These are phyloP conservation scores for Mustela nigripes DNA, from an alignment of 2,113 vertebrate species.

Conservation along the genomic window DNA sequence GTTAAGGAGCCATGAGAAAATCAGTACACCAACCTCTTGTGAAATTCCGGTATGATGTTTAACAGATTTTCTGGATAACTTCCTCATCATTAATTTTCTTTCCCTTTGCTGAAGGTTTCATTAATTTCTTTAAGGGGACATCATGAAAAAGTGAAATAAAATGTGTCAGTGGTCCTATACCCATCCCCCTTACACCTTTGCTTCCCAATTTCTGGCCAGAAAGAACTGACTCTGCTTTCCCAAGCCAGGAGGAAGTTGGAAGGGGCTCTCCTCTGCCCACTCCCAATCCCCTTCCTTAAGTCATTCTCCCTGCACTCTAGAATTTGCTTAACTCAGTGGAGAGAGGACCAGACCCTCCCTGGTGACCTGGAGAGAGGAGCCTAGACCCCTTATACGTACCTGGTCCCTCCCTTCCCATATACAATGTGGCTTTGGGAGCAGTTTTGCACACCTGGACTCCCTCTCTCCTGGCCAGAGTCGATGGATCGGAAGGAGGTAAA, in stretches of 20 bases:
- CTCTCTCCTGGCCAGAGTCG: neutral
- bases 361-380: neutral
- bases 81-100: slow-evolving; percentile 10
- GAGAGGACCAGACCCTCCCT: neutral
- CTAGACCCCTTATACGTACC: neutral
- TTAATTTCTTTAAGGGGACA: neutral
- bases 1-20: slow-evolving; percentile 62
- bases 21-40: slow-evolving; percentile 60
- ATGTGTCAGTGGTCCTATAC: neutral
- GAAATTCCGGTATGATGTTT: slow-evolving; percentile 50
- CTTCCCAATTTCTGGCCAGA: neutral
- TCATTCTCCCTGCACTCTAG: neutral
- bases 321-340: neutral
- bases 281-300: neutral
- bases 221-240: neutral
- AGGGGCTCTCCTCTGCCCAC: neutral
- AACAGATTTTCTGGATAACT: slow-evolving; percentile 59
- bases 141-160: neutral
- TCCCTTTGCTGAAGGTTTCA: neutral
- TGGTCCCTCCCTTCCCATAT: rapidly evolving
- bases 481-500: neutral
- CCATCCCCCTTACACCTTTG: neutral
- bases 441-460: neutral
- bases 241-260: neutral
- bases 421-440: neutral